Evolutionary conservation across 2,888 invertebrate genomes (phyloP), one percentile per base, ranked within the genome.

Genomic region (Mythimna lalbum): DNA sequence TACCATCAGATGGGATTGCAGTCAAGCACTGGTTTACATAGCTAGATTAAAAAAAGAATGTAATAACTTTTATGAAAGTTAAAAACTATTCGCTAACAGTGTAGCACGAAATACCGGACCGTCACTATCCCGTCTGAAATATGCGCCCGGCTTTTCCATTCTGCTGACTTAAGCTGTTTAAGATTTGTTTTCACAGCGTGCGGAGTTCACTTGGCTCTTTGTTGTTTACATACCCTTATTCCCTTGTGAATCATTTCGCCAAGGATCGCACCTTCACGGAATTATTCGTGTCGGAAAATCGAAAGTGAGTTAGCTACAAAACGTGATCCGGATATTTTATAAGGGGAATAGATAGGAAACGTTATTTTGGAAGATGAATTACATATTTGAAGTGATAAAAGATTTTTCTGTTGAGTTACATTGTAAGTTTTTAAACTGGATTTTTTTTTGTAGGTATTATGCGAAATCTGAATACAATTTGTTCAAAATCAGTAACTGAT

Each of bases 271-370:
- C 57, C 71, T 83, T 69, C 63, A 61, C 55, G 27, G 47, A 57
- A 74, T 73, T 68, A 83, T 80, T 71, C 52, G 49, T 52, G 36
- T 68, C 49, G 33, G 43, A 39, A 36, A 68, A 31, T 53, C 47
- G 57, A 63, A 62, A 78, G 60, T 73, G 73, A 66, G 69, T 73
- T 73, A 60, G 75, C 56, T 66, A 53, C 36, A 62, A 63, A 60
- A 70, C 68, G 68, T 83, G 73, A 80, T 80, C 53, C 56, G 61
- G 64, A 68, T 76, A 70, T 68, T 63, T 50, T 57, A 57, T 67
- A 39, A 39, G 10, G 14, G 33, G 5, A 31, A 62, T 53, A 33
- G 49, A 56, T 53, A 63, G 43, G 17, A 60, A 47, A 12, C 19
- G n/a, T 39, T 10, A 59, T 49, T 0, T 31, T 33, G 19, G 21